Conservation (phyloP, 2,888 invertebrate species). For the Chrysina gloriosa region DNA sequence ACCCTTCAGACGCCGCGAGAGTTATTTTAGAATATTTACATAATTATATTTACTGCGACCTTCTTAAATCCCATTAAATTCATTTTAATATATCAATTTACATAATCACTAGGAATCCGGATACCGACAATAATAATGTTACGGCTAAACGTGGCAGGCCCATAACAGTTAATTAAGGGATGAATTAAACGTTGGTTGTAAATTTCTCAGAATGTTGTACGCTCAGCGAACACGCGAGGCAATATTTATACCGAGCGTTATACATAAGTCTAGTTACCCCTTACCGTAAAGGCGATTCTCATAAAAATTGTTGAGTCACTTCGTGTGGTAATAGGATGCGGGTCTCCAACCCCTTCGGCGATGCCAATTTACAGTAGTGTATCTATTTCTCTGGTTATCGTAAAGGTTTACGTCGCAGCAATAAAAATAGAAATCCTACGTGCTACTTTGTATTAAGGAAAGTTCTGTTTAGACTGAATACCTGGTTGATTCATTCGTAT, state of each 20-base stretch:
- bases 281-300: not conserved
- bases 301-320: not conserved
- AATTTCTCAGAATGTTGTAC: slow-evolving; percentile 20
- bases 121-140: slow-evolving; percentile 22
- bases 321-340: slow-evolving; percentile 1
- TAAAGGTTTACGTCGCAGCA: too few species aligned
- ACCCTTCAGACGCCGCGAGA: not conserved
- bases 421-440: too few species aligned
- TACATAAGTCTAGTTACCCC: not conserved
- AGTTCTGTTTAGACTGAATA: too few species aligned
- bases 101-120: slow-evolving; percentile 23
- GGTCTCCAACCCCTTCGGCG: not conserved
- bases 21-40: slow-evolving; percentile 15
- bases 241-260: slow-evolving; percentile 1
- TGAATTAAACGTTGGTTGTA: slow-evolving; percentile 31
- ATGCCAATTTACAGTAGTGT: too few species aligned
- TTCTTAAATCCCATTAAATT: slow-evolving; percentile 18
- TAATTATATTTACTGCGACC: slow-evolving; percentile 17
- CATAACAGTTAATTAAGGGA: slow-evolving; percentile 36
- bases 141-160: slow-evolving; percentile 19
- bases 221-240: slow-evolving; percentile 2
- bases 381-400: too few species aligned
- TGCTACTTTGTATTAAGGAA: too few species aligned
- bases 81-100: slow-evolving; percentile 28
- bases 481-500: too few species aligned